Percentiles rank a stretch among this genome's conserved stretches.
These are phyloP conservation scores for Callinectes sapidus DNA, from an alignment of 2,888 invertebrate genomes.

Conservation along the genomic window DNA sequence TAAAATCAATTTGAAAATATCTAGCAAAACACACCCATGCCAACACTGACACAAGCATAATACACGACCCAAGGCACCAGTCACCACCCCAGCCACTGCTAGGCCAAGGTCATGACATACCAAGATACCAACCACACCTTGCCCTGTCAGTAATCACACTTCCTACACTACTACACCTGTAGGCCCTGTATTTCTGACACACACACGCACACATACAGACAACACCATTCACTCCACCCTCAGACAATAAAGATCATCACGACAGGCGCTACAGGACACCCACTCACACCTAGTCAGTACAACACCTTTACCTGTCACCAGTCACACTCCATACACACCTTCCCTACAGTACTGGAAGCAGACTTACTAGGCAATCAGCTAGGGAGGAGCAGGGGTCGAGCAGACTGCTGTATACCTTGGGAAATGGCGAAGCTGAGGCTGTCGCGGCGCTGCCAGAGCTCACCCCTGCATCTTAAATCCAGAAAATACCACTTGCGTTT, in stretches of 20 bases:
- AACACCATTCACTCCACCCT: background rate
- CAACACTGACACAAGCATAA: no score
- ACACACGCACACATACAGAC: background rate
- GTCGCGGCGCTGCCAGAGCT: background rate
- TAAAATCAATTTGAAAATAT: no score
- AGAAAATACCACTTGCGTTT: background rate
- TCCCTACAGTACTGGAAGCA: background rate
- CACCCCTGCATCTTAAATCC: background rate
- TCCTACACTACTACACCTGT: no score
- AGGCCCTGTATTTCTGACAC: background rate
- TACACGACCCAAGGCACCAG: no score
- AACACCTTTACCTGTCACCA: background rate
- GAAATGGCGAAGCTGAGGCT: conserved; percentile 27
- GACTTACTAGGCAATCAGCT: background rate
- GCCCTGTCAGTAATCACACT: no score
- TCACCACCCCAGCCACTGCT: no score
- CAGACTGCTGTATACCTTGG: background rate
- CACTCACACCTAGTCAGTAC: background rate
- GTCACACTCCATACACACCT: background rate
- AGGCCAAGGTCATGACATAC: no score
- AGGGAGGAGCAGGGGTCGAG: background rate
- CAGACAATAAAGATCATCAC: background rate
- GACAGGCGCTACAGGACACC: background rate
- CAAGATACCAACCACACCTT: no score
- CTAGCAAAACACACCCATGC: no score